phyloP scores from a whole-genome alignment of 1,140 invertebrate species.

The Brachionus paranguensis region DNA sequence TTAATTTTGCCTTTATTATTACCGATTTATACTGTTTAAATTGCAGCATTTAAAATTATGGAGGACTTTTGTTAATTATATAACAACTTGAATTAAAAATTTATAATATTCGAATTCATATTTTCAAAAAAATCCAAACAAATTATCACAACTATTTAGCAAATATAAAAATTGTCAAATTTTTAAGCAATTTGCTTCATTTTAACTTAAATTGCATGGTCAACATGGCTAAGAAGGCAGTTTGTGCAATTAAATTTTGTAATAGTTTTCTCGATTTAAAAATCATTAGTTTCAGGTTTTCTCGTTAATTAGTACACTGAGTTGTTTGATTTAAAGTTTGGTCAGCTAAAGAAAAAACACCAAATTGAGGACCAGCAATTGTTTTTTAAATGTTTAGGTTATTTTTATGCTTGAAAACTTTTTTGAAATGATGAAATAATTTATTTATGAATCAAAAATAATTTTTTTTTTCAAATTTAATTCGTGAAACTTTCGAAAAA shows the following conservation, averaged over 20 bases:
- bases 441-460: not conserved
- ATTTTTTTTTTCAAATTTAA: not conserved
- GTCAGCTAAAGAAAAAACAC: not conserved
- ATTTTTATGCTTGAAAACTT: not conserved
- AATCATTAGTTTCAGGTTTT: not conserved
- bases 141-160: not conserved
- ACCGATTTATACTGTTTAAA: not conserved
- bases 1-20: not conserved
- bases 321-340: not conserved
- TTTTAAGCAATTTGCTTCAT: not conserved
- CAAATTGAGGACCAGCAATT: not conserved
- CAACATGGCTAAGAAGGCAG: not conserved
- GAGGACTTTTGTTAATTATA: not conserved
- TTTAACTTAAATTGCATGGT: not conserved
- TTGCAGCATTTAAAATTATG: not conserved
- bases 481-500: not conserved
- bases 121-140: not conserved
- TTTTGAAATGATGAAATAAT: not conserved
- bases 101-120: not conserved
- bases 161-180: not conserved
- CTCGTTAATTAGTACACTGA: not conserved
- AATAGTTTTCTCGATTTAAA: not conserved
- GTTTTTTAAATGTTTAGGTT: not conserved
- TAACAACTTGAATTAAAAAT: not conserved
- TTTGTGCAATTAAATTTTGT: not conserved